Base-by-base conservation (phyloP, 37 sponge, comb jelly and placozoan species). In the Bolinopsis microptera region DNA sequence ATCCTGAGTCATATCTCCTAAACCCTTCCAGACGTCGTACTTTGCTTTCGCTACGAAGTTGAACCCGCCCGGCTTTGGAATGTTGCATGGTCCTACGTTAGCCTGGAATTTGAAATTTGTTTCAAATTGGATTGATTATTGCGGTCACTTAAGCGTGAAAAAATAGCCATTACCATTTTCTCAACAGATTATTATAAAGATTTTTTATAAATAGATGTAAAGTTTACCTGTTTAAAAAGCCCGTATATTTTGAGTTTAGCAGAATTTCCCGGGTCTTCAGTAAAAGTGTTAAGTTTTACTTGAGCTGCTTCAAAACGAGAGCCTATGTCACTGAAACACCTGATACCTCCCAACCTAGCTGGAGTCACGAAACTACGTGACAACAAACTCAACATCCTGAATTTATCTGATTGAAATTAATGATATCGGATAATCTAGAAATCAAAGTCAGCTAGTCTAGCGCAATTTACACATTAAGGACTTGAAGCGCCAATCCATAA, bases 1-100 rank as follows among this genome's bases (percentile, higher is more conserved):
- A 38, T 92, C 92, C 96, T 95, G 68, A 2, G 41, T 93, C 80
- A 76, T 93, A 38, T 83, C 74, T 18, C 97, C 96, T 32, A 97
- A 83, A 9, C 68, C 40, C 72, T 95, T 96, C 99, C 99, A 98
- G 31, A 96, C 96, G 67, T 94, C 94, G 97, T 97, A 98, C 39
- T 98, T 98, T 0, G 99, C 99, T 72, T 94, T 93, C 16, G 95
- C 99, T 69, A 97, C 97, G 32, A 98, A 95, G 93, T 98, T 97
- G 76, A 98, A 94, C 37, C 92, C 83, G 26, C 99, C 97, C 39
- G 99, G 99, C 37, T 95, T 95, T 0, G 93, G 77, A 31, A 95
- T 95, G 90, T 94, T 95, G 92, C 99, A 98, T 18, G 38, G 32
- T 8, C 99, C 99, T 32, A 94, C 27, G 0, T 96, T 97, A 24